phyloP scores from a whole-genome alignment of 2,113 vertebrate species.

The Cebidichthys violaceus region DNA sequence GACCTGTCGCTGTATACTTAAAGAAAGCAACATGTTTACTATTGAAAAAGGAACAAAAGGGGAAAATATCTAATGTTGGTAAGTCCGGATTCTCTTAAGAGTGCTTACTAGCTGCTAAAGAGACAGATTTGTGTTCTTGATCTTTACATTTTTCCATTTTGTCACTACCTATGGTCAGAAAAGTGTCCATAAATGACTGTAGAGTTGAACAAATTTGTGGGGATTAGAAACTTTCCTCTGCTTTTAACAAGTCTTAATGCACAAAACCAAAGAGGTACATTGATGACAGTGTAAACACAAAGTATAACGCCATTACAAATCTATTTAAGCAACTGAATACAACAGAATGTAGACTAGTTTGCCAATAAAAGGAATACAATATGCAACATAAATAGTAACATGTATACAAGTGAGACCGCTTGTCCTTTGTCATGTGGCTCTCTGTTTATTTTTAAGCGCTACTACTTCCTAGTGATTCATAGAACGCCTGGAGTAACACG shows the following conservation, averaged over 20 bases:
- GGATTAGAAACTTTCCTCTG: not conserved
- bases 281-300: not conserved
- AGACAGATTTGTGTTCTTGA: not conserved
- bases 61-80: not conserved
- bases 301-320: not conserved
- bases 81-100: not conserved
- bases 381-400: not conserved
- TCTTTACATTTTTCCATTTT: not conserved
- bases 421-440: not conserved
- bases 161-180: not conserved
- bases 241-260: not conserved
- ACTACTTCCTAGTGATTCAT: constrained; percentile 27
- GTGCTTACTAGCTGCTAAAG: not conserved
- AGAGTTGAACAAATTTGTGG: not conserved
- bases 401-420: not conserved
- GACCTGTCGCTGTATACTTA: too few species aligned
- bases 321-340: not conserved
- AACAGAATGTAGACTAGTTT: not conserved
- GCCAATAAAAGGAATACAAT: not conserved
- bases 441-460: not conserved
- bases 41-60: not conserved
- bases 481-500: constrained; percentile 36
- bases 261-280: not conserved
- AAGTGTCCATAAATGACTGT: not conserved
- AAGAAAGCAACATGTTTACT: not conserved